Evolutionary conservation across 2,888 invertebrate species (phyloP).

Genomic region (Diachrysia chrysitis): DNA sequence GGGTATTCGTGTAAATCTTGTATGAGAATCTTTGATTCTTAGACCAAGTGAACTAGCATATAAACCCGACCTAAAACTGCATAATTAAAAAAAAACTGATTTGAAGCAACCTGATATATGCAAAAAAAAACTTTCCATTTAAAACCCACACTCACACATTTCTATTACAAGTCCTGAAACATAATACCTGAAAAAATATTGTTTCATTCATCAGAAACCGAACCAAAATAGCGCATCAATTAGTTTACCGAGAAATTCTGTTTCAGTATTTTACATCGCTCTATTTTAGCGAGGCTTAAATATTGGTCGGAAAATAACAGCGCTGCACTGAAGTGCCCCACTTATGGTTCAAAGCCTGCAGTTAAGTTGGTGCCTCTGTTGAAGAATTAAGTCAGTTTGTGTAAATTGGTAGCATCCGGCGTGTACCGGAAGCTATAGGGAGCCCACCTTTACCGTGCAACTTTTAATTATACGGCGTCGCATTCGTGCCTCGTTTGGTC

Average conservation of each 20-base stretch:
- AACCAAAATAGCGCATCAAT: constrained; percentile 10
- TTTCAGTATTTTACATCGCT: constrained; percentile 14
- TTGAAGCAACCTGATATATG: neutral
- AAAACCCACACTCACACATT: neutral
- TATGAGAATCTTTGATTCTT: no score
- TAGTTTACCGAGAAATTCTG: constrained; percentile 25
- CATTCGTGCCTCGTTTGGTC: constrained; percentile 19
- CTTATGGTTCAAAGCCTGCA: constrained; percentile 61
- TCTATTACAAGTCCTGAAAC: neutral
- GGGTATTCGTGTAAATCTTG: no score
- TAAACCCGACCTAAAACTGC: no score
- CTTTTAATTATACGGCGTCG: constrained; percentile 68
- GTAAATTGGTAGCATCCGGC: constrained; percentile 80
- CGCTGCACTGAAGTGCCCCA: constrained; percentile 39
- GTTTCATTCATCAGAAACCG: neutral
- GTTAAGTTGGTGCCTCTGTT: constrained; percentile 45
- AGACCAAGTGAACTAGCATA: no score
- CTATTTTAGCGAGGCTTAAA: constrained; percentile 19
- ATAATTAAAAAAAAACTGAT: no score
- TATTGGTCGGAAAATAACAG: constrained; percentile 41
- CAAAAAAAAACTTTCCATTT: neutral
- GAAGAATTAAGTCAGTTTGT: constrained; percentile 79
- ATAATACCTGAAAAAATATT: neutral
- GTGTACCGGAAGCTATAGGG: constrained; percentile 66
- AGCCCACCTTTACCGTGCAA: constrained; percentile 57